Base-by-base conservation (phyloP, 2,888 invertebrate genomes). In the Opisthograptis luteolata region DNA sequence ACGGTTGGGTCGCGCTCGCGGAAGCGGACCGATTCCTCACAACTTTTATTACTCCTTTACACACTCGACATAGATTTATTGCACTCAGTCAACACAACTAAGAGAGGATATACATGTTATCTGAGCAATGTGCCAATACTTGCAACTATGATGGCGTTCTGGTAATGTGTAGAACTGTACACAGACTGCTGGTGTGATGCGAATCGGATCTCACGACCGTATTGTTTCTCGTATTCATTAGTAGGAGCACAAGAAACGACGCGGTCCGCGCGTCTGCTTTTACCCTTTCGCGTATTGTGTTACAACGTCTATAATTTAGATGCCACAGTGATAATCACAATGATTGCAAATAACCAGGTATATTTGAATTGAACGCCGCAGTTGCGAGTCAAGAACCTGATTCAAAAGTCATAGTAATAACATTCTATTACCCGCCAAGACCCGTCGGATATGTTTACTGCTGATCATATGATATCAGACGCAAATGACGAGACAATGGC, bases 201-300 rank as follows among this genome's bases (percentile, higher is more conserved):
- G 76, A 78, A 75, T 74, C 68, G 77, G 76, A 79, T 88, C 87
- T 84, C 87, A 87, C 87, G 87, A 80, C 66, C 75, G 82, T 75
- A 85, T 87, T 88, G 87, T 88, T 79, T 82, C 75, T 73, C 66
- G 62, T 75, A 76, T 82, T 83, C 78, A 74, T 69, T 65, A n/a
- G n/a, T n/a, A n/a, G 70, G 68, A 63, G 68, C 73, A 79, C 75
- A 81, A 83, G 80, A 83, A 79, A 81, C 72, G 74, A 72, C 63
- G 72, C 73, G 70, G 73, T 73, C 72, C 62, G 74, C 72, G 70
- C 72, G 72, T 72, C 77, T 72, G 75, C 84, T 85, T 84, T 84
- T 84, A 85, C 85, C 79, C 76, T 85, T 79, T 80, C 80, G 74
- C 73, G 73, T 69, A 68, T 69, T 70, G 76, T 72, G 70, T 68